These are phyloP conservation scores for Caloenas nicobarica DNA, from an alignment of 2,113 vertebrate species.

Conservation along the genomic window DNA sequence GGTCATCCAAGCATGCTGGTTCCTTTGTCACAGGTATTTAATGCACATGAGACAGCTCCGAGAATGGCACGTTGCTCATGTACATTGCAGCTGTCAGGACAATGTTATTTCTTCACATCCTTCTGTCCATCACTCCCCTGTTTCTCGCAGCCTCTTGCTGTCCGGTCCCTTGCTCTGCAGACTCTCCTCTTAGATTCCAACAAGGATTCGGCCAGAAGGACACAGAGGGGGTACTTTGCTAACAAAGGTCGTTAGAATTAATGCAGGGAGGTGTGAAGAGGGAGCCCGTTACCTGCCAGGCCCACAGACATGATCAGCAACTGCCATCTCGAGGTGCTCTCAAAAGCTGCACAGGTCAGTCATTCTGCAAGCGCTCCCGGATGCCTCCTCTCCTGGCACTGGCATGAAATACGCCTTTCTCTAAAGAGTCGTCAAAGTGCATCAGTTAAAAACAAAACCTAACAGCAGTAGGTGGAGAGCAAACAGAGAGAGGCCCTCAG, in stretches of 20 bases:
- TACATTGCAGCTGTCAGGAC: not conserved
- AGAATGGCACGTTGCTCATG: rapidly evolving
- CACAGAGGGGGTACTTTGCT: not conserved
- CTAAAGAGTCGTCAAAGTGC: not conserved
- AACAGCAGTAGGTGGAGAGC: not conserved
- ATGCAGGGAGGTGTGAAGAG: not conserved
- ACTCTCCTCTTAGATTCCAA: not conserved
- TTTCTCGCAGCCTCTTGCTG: not conserved
- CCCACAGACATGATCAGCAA: not conserved
- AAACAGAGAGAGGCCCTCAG: not conserved
- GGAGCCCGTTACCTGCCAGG: not conserved
- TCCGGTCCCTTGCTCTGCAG: not conserved
- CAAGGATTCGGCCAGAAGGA: not conserved
- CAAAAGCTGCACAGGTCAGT: not conserved
- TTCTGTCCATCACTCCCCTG: too few species aligned
- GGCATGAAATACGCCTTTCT: rapidly evolving
- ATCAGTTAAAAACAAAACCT: rapidly evolving
- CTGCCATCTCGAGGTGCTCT: not conserved
- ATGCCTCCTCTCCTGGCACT: not conserved
- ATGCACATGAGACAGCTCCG: not conserved
- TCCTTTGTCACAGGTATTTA: not conserved
- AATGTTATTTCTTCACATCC: not conserved
- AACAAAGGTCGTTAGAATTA: not conserved
- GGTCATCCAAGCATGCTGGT: not conserved
- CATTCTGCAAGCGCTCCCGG: not conserved